These are phyloP conservation scores for Peribatodes rhomboidaria DNA, from an alignment of 2,888 invertebrate species.

Conservation along the genomic window DNA sequence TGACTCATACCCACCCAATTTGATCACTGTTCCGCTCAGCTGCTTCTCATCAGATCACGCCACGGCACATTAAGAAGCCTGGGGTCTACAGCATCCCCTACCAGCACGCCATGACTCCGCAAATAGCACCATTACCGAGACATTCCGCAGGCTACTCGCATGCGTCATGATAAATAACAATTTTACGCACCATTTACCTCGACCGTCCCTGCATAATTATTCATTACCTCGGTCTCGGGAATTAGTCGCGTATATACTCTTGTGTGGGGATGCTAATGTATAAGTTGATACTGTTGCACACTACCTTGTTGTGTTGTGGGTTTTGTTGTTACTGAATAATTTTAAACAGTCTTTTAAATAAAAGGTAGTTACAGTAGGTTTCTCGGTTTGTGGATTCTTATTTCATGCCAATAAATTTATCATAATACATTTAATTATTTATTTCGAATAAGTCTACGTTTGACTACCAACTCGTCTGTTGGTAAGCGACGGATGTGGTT, in stretches of 20 bases:
- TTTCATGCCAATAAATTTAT: no score
- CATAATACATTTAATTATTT: no score
- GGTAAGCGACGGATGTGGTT: no score
- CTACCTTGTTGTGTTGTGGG: not conserved
- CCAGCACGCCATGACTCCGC: slow-evolving; percentile 27
- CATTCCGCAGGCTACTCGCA: slow-evolving; percentile 43
- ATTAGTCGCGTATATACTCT: slow-evolving; percentile 7
- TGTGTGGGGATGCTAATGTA: not conserved
- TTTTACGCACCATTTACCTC: slow-evolving; percentile 44
- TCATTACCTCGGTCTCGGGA: slow-evolving; percentile 23
- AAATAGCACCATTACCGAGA: slow-evolving; percentile 41
- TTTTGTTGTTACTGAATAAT: no score
- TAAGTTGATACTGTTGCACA: no score
- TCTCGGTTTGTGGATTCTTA: no score
- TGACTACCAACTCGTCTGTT: no score
- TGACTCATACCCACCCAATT: not conserved
- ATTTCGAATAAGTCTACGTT: no score
- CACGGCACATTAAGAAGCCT: slow-evolving; percentile 4
- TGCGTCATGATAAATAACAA: slow-evolving; percentile 48
- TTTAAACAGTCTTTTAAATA: no score
- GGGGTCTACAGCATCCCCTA: slow-evolving; percentile 17
- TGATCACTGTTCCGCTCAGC: not conserved
- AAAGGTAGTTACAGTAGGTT: no score
- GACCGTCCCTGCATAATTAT: slow-evolving; percentile 34
- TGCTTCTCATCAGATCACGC: not conserved